phyloP scores from a whole-genome alignment of 2,888 invertebrate species.

The Heliconius aoede region DNA sequence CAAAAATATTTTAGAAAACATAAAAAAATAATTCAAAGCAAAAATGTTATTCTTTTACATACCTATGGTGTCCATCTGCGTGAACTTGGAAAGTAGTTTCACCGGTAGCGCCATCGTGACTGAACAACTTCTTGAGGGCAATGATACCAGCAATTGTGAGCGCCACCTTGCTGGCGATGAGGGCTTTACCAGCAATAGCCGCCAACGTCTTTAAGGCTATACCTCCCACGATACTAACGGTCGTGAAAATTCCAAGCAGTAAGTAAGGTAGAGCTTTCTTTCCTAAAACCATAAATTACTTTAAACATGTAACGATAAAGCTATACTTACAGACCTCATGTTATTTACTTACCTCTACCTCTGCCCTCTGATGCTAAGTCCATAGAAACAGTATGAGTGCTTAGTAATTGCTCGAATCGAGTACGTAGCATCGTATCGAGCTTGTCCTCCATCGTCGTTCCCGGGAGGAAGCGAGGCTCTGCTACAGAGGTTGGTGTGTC shows the following conservation, averaged over 20 bases:
- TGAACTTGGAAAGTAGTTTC: constrained; percentile 88
- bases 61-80: constrained; percentile 87
- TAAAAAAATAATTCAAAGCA: neutral
- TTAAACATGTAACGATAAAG: constrained; percentile 12
- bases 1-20: no score
- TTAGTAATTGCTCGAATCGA: constrained; percentile 84
- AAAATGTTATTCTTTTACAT: constrained; percentile 38
- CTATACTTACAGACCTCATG: constrained; percentile 34
- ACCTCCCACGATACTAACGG: constrained; percentile 87
- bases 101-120: constrained; percentile 85
- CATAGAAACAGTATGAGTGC: constrained; percentile 86
- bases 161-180: constrained; percentile 89
- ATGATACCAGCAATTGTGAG: constrained; percentile 88
- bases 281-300: constrained; percentile 56
- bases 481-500: constrained; percentile 79
- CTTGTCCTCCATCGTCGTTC: constrained; percentile 83
- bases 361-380: constrained; percentile 83
- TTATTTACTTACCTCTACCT: constrained; percentile 72
- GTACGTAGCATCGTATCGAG: constrained; percentile 78
- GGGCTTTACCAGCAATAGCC: constrained; percentile 87
- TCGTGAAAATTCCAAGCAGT: constrained; percentile 85
- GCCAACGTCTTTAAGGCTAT: constrained; percentile 88
- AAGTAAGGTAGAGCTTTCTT: constrained; percentile 84
- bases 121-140: constrained; percentile 88
- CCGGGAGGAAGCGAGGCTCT: constrained; percentile 84